Evolutionary conservation across 2,113 vertebrate genomes (phyloP), one percentile per base, ranked within the genome.

Genomic region (Garra rufa): DNA sequence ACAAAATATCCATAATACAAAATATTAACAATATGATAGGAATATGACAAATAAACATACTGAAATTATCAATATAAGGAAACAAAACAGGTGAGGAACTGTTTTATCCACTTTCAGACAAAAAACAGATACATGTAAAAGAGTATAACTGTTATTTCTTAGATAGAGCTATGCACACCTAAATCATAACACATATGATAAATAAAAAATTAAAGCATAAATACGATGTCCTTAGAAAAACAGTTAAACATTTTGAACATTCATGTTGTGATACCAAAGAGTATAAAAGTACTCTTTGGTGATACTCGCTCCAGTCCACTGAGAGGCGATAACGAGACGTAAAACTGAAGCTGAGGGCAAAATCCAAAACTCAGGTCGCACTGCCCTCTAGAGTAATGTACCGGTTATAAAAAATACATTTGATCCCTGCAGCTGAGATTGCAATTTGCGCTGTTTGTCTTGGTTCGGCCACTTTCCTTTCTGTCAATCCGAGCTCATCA

Each of bases 301-400:
- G 17, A 14, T 57, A n/a, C 19, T 19, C 34, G 15, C 41, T 67
- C 59, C 77, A 46, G 61, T 30, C 77, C 77, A 65, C 15, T 34
- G n/a, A 21, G 77, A 1, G 59, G 59, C 77, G 26, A 6, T 80
- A 65, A 48, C n/a, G 59, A 21, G 1, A 24, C 11, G 34, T 38
- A 76, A 19, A 52, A 28, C n/a, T 9, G 77, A 46, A 26, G 9
- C 8, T 48, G 3, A 46, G 63, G 34, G 26, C 43, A 21, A 13
- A 28, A 34, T 11, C 10, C 24, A 65, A 80, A 48, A 28, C 59
- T 63, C 43, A 46, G 63, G 26, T 55, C 28, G 46, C 79, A 81
- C 19, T 55, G 79, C 79, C 79, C 79, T 81, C 79, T 81, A 70
- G 65, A 55, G 63, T 81, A 52, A 15, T 41, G 28, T 50, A 21